phyloP scores from a whole-genome alignment of 2,888 invertebrate genomes.

The Macrosiphum euphorbiae region DNA sequence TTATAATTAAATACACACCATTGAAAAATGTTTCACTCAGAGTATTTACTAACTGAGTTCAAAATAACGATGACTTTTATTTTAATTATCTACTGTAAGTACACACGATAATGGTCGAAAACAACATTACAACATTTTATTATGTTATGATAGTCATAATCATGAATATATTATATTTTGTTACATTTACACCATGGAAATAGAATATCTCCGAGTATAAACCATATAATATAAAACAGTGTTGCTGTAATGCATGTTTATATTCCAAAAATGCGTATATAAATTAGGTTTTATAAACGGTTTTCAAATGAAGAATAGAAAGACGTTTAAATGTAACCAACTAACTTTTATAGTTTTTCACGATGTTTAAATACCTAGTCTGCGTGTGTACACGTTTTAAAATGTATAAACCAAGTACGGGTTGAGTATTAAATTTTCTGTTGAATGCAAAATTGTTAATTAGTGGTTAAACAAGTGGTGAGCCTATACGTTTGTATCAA shows the following conservation, averaged over 20 bases:
- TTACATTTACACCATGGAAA: not conserved
- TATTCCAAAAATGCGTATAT: not conserved
- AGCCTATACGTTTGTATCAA: not conserved
- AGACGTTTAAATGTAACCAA: not conserved
- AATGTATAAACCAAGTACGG: not conserved
- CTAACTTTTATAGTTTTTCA: not conserved
- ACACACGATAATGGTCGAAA: not conserved
- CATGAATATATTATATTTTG: not conserved
- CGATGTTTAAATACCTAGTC: not conserved
- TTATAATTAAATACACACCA: not conserved
- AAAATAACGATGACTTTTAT: constrained; percentile 7
- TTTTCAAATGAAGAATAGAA: not conserved
- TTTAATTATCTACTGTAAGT: not conserved
- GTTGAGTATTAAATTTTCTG: not conserved
- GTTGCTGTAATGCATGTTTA: not conserved
- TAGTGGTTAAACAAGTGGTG: not conserved
- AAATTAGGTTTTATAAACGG: not conserved
- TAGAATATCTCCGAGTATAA: not conserved
- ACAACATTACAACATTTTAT: not conserved
- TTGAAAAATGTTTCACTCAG: not conserved
- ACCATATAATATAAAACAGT: not conserved
- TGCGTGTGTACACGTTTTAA: not conserved
- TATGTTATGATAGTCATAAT: not conserved
- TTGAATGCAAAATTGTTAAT: not conserved
- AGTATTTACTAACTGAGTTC: not conserved